Percentiles rank a stretch among this genome's conserved stretches.
phyloP scores from a whole-genome alignment of 2,797 vertebrate genomes.

The Karalla daura region DNA sequence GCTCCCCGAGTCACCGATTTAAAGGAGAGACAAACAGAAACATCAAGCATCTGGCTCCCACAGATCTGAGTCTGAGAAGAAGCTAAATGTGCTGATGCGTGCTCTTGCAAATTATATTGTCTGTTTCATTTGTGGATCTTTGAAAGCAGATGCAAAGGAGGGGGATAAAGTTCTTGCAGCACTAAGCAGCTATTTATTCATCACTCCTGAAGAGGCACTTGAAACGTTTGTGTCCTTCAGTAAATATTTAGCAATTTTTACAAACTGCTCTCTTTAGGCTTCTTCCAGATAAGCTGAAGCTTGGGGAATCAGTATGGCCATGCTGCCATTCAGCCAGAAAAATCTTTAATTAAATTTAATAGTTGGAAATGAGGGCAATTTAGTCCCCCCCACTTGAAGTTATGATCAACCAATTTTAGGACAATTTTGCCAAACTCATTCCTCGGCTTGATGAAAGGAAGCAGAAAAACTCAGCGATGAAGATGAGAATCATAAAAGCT shows the following conservation, averaged over 20 bases:
- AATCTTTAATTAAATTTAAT: neutral
- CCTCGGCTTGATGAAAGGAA: neutral
- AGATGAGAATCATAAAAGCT: neutral
- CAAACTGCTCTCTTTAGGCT: neutral
- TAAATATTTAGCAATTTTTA: neutral
- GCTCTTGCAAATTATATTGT: too few relatives aligned
- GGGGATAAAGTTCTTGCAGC: neutral
- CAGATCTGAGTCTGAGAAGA: too few relatives aligned
- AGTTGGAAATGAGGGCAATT: neutral
- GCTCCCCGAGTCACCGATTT: too few relatives aligned
- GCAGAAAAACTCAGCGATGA: neutral
- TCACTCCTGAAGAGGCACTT: too few relatives aligned
- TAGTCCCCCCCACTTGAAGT: neutral
- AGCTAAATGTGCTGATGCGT: too few relatives aligned
- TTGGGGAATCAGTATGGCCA: neutral
- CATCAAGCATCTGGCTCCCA: too few relatives aligned
- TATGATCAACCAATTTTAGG: neutral
- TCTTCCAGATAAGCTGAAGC: neutral
- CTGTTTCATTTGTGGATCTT: too few relatives aligned
- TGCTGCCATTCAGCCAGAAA: neutral
- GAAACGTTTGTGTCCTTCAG: too few relatives aligned
- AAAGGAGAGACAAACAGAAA: too few relatives aligned
- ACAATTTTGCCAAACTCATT: neutral
- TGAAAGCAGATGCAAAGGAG: neutral
- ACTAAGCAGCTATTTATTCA: neutral